Conservation (phyloP, 2,113 vertebrate species). For the Corythornis madagascariensis region DNA sequence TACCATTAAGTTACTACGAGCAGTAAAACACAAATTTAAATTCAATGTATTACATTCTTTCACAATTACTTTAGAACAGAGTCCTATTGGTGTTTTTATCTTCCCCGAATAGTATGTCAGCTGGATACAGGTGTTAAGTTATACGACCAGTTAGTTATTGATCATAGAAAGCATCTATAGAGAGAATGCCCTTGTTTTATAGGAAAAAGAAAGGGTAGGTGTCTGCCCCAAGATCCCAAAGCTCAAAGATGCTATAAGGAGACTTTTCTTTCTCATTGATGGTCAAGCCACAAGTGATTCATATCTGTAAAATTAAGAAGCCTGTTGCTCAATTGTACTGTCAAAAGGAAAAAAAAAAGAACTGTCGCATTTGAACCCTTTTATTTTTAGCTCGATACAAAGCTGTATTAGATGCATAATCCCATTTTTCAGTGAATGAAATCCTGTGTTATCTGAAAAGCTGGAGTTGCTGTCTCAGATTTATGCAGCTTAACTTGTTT, state of each 20-base stretch:
- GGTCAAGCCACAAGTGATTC: neutral
- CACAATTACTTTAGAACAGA: neutral
- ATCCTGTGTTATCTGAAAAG: neutral
- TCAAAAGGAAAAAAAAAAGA: constrained; percentile 39
- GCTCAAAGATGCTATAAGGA: neutral
- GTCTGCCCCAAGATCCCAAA: neutral
- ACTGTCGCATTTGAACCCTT: neutral
- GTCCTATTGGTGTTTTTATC: neutral
- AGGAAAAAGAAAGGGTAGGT: neutral
- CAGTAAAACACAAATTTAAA: neutral
- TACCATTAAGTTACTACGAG: neutral
- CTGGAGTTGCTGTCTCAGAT: neutral
- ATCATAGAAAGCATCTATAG: neutral
- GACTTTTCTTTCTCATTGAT: neutral
- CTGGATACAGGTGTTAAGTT: neutral
- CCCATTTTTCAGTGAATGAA: constrained; percentile 44
- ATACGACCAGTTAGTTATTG: neutral
- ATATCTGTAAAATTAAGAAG: neutral
- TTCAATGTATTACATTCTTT: neutral
- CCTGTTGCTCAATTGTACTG: neutral
- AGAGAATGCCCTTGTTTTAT: neutral
- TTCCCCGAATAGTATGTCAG: neutral
- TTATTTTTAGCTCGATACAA: constrained; percentile 34
- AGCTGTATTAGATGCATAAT: constrained; percentile 20
- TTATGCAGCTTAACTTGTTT: constrained; percentile 35